Evolutionary conservation across 2,888 invertebrate species (phyloP).

Genomic region (Leptothorax acervorum): DNA sequence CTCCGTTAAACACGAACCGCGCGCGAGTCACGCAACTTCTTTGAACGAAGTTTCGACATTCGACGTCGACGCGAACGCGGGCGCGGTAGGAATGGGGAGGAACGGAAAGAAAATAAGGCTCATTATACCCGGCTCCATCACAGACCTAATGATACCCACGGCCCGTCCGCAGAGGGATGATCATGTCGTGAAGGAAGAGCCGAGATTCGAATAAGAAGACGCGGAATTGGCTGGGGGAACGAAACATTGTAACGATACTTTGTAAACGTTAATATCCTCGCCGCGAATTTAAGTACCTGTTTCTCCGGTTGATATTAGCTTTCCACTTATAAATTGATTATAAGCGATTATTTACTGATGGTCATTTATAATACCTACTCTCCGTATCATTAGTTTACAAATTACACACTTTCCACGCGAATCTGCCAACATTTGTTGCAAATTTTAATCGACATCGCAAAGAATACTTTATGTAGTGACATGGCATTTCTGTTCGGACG

Average conservation of each 20-base stretch:
- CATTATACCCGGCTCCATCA: constrained; percentile 42
- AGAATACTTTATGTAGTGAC: neutral
- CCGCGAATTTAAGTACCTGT: constrained; percentile 12
- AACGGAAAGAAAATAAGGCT: constrained; percentile 41
- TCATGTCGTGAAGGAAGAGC: constrained; percentile 23
- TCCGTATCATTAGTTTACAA: neutral
- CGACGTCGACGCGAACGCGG: constrained; percentile 28
- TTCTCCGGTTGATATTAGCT: constrained; percentile 28
- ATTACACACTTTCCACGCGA: neutral
- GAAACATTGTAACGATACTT: constrained; percentile 16
- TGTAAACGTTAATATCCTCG: constrained; percentile 33
- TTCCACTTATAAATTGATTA: constrained; percentile 20
- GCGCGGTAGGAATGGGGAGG: neutral
- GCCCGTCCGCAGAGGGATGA: constrained; percentile 40
- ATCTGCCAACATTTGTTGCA: neutral
- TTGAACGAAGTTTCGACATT: constrained; percentile 44
- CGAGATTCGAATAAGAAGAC: constrained; percentile 20
- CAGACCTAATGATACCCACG: constrained; percentile 40
- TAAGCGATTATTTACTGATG: constrained; percentile 21
- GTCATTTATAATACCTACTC: neutral
- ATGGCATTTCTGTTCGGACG: neutral
- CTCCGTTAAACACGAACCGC: constrained; percentile 32
- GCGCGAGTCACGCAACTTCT: constrained; percentile 53
- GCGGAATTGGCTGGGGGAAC: constrained; percentile 21
- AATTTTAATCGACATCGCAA: neutral